These are phyloP conservation scores for Crioceris asparagi DNA, from an alignment of 2,888 invertebrate genomes.

Conservation along the genomic window DNA sequence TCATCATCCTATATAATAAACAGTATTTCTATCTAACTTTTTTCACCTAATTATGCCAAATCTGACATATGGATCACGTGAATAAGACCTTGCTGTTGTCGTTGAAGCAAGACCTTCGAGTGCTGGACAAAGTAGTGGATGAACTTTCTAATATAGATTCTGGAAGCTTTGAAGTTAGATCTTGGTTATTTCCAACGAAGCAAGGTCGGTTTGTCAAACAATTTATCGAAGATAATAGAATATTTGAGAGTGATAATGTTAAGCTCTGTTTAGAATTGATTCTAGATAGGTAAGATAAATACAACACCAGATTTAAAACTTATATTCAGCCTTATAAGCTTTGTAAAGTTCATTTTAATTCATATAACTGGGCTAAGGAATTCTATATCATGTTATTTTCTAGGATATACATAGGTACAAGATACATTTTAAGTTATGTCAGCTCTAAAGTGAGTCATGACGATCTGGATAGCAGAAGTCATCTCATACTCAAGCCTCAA, in stretches of 20 bases:
- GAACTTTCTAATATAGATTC: constrained; percentile 6
- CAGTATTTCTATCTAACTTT: too few relatives aligned
- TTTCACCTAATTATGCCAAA: too few relatives aligned
- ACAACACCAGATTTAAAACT: too few relatives aligned
- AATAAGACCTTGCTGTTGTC: constrained; percentile 17
- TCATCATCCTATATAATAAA: too few relatives aligned
- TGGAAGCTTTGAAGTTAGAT: constrained; percentile 11
- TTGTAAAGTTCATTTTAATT: too few relatives aligned
- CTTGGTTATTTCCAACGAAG: constrained; percentile 22
- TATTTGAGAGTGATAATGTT: constrained; percentile 10
- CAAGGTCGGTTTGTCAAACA: constrained; percentile 14
- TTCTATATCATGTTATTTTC: too few relatives aligned
- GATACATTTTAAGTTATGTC: constrained; percentile 11
- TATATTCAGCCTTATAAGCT: too few relatives aligned
- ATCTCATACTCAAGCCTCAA: constrained; percentile 10
- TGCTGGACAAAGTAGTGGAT: constrained; percentile 14
- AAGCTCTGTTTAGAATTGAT: constrained; percentile 16
- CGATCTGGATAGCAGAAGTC: constrained; percentile 4
- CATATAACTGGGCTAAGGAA: too few relatives aligned
- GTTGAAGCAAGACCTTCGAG: constrained; percentile 18
- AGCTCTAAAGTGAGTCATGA: constrained; percentile 4
- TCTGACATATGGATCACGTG: constrained; percentile 14
- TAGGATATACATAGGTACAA: constrained; percentile 17
- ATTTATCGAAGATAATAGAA: constrained; percentile 10
- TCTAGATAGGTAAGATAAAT: constrained; percentile 19